phyloP scores from a whole-genome alignment of 2,888 invertebrate species.

The Lasius fuliginosus region DNA sequence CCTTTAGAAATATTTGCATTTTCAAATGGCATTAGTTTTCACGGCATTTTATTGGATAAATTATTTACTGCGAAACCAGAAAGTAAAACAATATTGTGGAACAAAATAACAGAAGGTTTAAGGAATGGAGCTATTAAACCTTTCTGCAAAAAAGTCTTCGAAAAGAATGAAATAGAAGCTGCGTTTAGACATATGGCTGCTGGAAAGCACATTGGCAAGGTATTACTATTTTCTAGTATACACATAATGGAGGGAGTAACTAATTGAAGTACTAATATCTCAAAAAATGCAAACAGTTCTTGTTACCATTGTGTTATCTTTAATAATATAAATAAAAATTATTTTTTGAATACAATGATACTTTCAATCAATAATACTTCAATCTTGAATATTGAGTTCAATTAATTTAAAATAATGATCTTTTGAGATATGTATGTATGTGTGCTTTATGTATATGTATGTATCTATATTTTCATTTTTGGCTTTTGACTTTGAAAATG shows the following conservation, averaged over 20 bases:
- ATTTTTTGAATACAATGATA: too few species aligned
- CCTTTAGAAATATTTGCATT: conserved; percentile 88
- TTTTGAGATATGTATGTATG: too few species aligned
- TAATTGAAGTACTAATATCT: not conserved
- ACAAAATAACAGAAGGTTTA: not conserved
- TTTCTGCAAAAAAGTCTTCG: not conserved
- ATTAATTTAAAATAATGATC: not conserved
- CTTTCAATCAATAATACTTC: too few species aligned
- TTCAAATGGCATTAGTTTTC: conserved; percentile 91
- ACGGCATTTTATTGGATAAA: conserved; percentile 92
- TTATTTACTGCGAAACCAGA: conserved; percentile 88
- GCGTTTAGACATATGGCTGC: conserved; percentile 87
- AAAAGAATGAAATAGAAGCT: not conserved
- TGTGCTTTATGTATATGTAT: too few species aligned
- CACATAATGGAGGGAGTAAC: not conserved
- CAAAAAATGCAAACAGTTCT: not conserved
- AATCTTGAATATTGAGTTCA: too few species aligned
- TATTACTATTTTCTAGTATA: conserved; percentile 71
- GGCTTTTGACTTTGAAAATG: too few species aligned
- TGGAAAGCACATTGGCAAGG: conserved; percentile 95
- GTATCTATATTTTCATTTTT: too few species aligned
- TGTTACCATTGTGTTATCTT: not conserved
- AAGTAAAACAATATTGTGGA: rapidly evolving
- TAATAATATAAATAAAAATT: not conserved
- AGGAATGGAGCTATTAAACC: not conserved